A percentile compares a stretch with the other conserved stretches of the same genome.
Conservation (phyloP, 2,797 vertebrate species). For the Enteromius treurensis region DNA sequence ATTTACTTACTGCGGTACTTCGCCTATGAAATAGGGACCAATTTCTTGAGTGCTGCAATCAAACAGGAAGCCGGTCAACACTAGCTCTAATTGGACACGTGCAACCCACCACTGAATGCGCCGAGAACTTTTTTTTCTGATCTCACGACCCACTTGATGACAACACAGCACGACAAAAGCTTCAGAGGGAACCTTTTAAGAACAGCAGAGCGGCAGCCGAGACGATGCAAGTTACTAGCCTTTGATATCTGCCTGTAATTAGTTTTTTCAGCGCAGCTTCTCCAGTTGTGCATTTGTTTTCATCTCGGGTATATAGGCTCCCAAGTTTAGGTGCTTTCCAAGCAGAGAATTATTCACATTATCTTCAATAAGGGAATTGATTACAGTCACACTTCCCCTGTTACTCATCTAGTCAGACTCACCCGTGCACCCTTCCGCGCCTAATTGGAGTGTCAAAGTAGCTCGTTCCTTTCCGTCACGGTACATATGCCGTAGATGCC, state of each 20-base stretch:
- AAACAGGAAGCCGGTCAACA: constrained; percentile 13
- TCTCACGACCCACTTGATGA: constrained; percentile 30
- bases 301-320: constrained; percentile 29
- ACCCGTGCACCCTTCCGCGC: background rate
- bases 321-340: constrained; percentile 39
- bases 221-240: constrained; percentile 20
- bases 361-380: constrained; percentile 45
- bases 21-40: background rate
- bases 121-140: constrained; percentile 10
- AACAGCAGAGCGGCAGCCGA: background rate
- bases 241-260: constrained; percentile 48
- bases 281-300: constrained; percentile 37
- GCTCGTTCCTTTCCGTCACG: constrained; percentile 37
- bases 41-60: constrained; percentile 23
- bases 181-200: constrained; percentile 27
- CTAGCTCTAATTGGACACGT: constrained; percentile 31
- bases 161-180: constrained; percentile 33
- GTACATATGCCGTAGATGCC: constrained; percentile 18
- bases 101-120: background rate
- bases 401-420: constrained; percentile 17
- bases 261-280: constrained; percentile 31
- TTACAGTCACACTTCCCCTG: constrained; percentile 31
- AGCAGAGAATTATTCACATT: constrained; percentile 51
- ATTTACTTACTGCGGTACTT: constrained; percentile 16
- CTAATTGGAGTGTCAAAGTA: constrained; percentile 45